phyloP scores from a whole-genome alignment of 2,113 vertebrate species.

The Proterorhinus semilunaris region DNA sequence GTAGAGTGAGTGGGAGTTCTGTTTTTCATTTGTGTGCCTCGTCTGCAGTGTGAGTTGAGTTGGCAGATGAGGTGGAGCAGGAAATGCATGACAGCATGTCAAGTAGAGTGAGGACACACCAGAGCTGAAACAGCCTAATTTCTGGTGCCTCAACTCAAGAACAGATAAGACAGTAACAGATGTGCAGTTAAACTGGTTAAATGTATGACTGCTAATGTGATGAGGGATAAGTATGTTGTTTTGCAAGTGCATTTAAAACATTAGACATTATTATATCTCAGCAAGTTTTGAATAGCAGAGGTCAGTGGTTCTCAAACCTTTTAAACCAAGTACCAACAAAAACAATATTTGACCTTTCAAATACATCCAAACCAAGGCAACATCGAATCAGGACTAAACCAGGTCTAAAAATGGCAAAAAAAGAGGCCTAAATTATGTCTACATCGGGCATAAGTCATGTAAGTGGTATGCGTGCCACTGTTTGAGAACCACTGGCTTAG shows the following conservation, averaged over 20 bases:
- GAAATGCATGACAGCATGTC: constrained; percentile 9
- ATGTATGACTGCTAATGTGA: not conserved
- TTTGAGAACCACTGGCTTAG: too few species aligned
- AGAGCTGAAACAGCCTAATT: constrained; percentile 21
- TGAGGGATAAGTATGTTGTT: constrained; percentile 26
- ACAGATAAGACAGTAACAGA: not conserved
- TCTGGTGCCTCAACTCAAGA: constrained; percentile 3
- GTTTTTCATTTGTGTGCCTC: constrained; percentile 7
- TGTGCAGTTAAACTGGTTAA: constrained; percentile 5
- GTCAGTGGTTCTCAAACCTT: too few species aligned
- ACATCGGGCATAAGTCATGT: too few species aligned
- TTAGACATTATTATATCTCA: not conserved
- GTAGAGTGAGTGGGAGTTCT: not conserved
- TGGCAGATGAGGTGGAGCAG: constrained; percentile 18
- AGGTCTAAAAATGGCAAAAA: too few species aligned
- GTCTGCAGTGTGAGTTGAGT: constrained; percentile 10
- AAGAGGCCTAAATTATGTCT: too few species aligned
- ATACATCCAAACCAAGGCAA: too few species aligned
- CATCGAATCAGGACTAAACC: too few species aligned
- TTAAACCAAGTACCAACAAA: too few species aligned
- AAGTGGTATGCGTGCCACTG: too few species aligned
- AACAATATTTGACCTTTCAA: too few species aligned
- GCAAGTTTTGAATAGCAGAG: too few species aligned
- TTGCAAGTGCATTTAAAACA: constrained; percentile 12
- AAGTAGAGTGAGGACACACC: not conserved